Percentiles rank a stretch among this genome's conserved stretches.
Conservation (phyloP, 2,888 invertebrate genomes). For the Drosophila rellima region DNA sequence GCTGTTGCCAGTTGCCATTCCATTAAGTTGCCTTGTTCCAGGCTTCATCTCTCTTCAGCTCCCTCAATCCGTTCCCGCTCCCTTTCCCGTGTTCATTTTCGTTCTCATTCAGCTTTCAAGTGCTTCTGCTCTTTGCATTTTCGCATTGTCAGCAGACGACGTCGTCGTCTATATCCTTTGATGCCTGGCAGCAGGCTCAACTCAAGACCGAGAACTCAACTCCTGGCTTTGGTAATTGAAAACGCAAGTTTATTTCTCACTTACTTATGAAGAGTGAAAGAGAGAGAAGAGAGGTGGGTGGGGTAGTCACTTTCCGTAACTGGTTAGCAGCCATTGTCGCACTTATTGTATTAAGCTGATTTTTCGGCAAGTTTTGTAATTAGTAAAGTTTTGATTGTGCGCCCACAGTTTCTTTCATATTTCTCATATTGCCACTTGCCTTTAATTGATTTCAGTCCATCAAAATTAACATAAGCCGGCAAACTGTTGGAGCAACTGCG, state of each 20-base stretch:
- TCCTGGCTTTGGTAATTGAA: slow-evolving; percentile 79
- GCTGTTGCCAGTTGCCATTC: slow-evolving; percentile 36
- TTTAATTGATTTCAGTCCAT: slow-evolving; percentile 71
- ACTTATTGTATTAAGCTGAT: slow-evolving; percentile 83
- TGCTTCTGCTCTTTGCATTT: slow-evolving; percentile 76
- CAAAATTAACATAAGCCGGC: slow-evolving; percentile 67
- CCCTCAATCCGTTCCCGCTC: too few relatives aligned
- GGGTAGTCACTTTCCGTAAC: slow-evolving; percentile 2
- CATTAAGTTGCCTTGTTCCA: slow-evolving; percentile 9
- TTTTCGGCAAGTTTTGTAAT: slow-evolving; percentile 83
- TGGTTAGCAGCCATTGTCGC: slow-evolving; percentile 51
- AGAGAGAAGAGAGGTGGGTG: slow-evolving; percentile 1
- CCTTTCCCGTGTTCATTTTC: slow-evolving; percentile 8
- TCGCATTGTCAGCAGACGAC: slow-evolving; percentile 80
- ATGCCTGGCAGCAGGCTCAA: slow-evolving; percentile 65
- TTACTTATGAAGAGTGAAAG: slow-evolving; percentile 30
- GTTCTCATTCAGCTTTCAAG: slow-evolving; percentile 58
- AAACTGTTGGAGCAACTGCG: slow-evolving; percentile 8
- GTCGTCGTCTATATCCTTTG: slow-evolving; percentile 67
- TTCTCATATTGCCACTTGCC: slow-evolving; percentile 49
- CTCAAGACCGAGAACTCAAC: slow-evolving; percentile 27
- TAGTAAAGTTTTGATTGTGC: slow-evolving; percentile 84
- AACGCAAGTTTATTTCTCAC: slow-evolving; percentile 83
- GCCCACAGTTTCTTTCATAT: slow-evolving; percentile 54
- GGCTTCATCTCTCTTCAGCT: neutral